Evolutionary conservation across 2,797 vertebrate genomes (phyloP).

Genomic region (Sebastolobus alascanus): DNA sequence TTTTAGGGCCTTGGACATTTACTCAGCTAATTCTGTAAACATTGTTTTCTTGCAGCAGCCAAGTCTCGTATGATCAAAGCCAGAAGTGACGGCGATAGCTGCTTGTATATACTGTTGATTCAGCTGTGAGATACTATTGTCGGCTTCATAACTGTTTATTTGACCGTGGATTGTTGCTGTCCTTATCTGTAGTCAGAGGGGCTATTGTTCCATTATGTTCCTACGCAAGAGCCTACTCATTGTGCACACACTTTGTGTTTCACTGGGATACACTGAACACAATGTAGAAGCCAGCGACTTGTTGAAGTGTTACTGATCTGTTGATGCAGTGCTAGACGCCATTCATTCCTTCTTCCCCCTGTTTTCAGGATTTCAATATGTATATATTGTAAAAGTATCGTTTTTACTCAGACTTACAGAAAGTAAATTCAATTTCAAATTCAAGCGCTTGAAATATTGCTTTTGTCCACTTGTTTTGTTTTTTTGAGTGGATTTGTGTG

Average conservation of each 20-base stretch:
- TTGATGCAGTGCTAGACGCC: conserved; percentile 70
- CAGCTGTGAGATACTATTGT: conserved; percentile 84
- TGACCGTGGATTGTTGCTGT: conserved; percentile 81
- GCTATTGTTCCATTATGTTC: conserved; percentile 82
- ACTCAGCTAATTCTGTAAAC: conserved; percentile 75
- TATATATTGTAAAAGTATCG: not conserved
- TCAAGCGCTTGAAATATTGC: conserved; percentile 22
- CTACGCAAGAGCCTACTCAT: conserved; percentile 60
- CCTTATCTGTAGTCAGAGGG: conserved; percentile 78
- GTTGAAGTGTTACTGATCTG: conserved; percentile 83
- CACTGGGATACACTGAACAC: conserved; percentile 70
- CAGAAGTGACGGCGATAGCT: conserved; percentile 62
- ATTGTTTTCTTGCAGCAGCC: conserved; percentile 67
- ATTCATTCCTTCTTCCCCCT: conserved; percentile 59
- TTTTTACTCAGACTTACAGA: not conserved
- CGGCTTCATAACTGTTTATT: conserved; percentile 83
- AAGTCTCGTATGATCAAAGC: conserved; percentile 78
- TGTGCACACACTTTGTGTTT: conserved; percentile 74
- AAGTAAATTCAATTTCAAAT: conserved; percentile 9
- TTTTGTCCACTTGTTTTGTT: conserved; percentile 26
- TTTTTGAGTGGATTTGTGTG: conserved; percentile 28
- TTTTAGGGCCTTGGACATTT: conserved; percentile 69
- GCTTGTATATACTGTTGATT: conserved; percentile 82
- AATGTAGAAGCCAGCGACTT: conserved; percentile 78
- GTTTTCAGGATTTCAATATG: conserved; percentile 49